Evolutionary conservation across 2,888 invertebrate species (phyloP), one percentile per base, ranked within the genome.

Genomic region (Adelognathus sp.): DNA sequence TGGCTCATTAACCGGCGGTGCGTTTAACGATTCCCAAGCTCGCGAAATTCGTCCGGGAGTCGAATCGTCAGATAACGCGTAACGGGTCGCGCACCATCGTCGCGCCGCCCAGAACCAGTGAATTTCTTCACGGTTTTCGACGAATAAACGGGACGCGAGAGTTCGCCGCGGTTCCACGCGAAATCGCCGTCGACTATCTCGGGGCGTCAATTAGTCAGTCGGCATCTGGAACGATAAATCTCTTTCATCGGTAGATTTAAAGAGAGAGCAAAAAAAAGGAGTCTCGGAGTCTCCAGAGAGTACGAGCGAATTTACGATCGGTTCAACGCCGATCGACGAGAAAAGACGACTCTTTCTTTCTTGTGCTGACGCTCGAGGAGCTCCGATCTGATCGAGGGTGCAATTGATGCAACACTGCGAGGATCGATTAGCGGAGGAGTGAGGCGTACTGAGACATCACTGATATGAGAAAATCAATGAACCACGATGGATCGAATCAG

Each of bases 131-230:
- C 31, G 18, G 31, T 66, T 31, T 41, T 3, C 24, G 18, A 44
- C 24, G 29, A 27, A 50, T 16, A 67, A 7, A 27, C 36, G 14
- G 14, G 29, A 52, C 79, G 69, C 46, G 70, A 54, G 72, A 72
- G 24, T 36, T 67, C 70, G 41, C 54, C 76, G 79, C 74, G 71
- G 74, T 78, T 77, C 73, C 79, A 54, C 74, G 56, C 46, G 74
- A 77, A 83, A 81, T 82, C 82, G 82, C 85, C n/a, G n/a, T n/a
- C n/a, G 46, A n/a, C 84, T 86, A 87, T 87, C 86, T 84, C 83
- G 77, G 74, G 74, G 83, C 85, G 86, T 87, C 88, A 87, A 88
- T 88, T 88, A 88, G 87, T 86, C 88, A 85, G 83, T 63, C 82
- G 83, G 81, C 83, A 81, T 84, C 78, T 80, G 50, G 71, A 50